A percentile compares a stretch with the other conserved stretches of the same genome.
Conservation (phyloP, 64 coral and sea anemone genomes). For the Montipora cactus region DNA sequence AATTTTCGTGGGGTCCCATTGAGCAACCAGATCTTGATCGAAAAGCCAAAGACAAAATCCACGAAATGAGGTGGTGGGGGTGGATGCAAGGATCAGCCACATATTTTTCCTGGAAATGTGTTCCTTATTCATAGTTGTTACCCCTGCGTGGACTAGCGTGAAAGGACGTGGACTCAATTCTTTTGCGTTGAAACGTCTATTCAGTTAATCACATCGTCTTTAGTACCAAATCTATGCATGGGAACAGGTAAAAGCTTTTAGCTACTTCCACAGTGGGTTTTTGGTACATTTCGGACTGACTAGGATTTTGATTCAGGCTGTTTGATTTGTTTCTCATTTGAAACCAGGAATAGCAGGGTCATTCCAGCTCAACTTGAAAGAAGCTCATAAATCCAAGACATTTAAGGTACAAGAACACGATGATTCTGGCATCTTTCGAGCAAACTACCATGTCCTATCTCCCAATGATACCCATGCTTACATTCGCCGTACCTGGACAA, state of each 20-base stretch:
- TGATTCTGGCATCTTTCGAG: conserved; percentile 83
- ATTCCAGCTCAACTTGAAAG: conserved; percentile 74
- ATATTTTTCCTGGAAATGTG: no score
- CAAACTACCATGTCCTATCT: conserved; percentile 62
- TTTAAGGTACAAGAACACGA: conserved; percentile 74
- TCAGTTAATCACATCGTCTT: no score
- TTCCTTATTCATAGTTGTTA: background rate
- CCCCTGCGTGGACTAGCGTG: background rate
- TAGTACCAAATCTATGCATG: no score
- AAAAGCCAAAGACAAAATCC: background rate
- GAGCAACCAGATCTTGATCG: background rate
- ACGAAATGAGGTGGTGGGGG: no score
- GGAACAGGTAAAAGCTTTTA: no score
- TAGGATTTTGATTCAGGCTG: background rate
- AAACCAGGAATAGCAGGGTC: conserved; percentile 75
- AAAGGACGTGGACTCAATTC: no score
- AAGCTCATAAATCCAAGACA: background rate
- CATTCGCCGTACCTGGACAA: conserved; percentile 78
- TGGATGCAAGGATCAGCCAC: no score
- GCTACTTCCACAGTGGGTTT: no score
- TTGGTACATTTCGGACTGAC: background rate
- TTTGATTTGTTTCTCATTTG: background rate
- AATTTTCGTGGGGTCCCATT: background rate
- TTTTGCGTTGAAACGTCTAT: no score
- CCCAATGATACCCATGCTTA: conserved; percentile 58